Conservation (phyloP, 2,888 invertebrate genomes). For the Harmothoe impar region DNA sequence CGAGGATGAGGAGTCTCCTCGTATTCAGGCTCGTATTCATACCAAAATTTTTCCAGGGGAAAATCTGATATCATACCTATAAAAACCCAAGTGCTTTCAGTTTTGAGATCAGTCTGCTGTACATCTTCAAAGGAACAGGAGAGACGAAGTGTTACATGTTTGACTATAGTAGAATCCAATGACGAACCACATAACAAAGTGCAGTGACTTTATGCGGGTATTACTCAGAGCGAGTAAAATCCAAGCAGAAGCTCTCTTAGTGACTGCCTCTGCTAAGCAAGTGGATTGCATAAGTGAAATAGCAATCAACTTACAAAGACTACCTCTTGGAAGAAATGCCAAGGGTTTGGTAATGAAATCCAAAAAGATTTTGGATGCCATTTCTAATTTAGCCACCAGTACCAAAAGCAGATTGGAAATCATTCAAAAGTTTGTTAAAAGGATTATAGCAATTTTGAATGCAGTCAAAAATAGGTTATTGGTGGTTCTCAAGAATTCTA, state of each 20-base stretch:
- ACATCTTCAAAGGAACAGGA: too few relatives aligned
- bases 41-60: constrained; percentile 6
- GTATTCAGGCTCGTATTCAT: not conserved
- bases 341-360: not conserved
- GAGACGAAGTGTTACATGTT: too few relatives aligned
- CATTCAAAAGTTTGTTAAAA: not conserved
- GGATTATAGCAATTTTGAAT: not conserved
- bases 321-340: not conserved
- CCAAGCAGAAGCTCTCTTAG: not conserved
- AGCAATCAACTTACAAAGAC: not conserved
- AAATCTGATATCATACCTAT: not conserved
- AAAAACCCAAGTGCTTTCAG: too few relatives aligned
- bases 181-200: not conserved
- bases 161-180: too few relatives aligned
- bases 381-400: not conserved
- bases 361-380: not conserved
- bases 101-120: too few relatives aligned
- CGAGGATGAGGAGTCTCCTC: not conserved
- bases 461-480: not conserved
- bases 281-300: not conserved
- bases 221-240: not conserved
- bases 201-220: not conserved
- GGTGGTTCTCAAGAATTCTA: too few relatives aligned
- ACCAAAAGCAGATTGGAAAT: not conserved
- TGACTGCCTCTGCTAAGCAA: not conserved